phyloP scores from a whole-genome alignment of 2,797 vertebrate species.

The Gephyroberyx darwinii region DNA sequence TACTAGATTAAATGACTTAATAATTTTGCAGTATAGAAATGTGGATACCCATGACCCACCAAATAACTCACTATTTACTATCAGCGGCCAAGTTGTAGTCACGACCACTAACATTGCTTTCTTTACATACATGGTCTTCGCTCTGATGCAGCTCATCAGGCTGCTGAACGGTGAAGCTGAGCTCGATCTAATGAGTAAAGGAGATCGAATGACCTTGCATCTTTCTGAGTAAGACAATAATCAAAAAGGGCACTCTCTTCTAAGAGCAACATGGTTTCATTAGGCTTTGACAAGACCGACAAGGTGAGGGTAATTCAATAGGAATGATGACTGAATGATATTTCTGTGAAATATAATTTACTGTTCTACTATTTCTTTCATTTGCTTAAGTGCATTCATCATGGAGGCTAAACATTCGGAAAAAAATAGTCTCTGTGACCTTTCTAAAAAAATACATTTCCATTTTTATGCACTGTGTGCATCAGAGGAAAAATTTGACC shows the following conservation, averaged over 20 bases:
- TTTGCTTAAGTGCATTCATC: slow-evolving; percentile 24
- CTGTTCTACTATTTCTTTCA: slow-evolving; percentile 24
- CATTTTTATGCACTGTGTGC: too few relatives aligned
- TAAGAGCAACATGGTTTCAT: not conserved
- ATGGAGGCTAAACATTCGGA: slow-evolving; percentile 27
- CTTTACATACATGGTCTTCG: not conserved
- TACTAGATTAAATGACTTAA: too few relatives aligned
- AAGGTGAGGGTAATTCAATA: not conserved
- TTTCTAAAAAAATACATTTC: slow-evolving; percentile 11
- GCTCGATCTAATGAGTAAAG: slow-evolving; percentile 4
- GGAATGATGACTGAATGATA: not conserved
- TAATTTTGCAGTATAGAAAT: too few relatives aligned
- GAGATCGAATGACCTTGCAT: not conserved
- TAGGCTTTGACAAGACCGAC: not conserved
- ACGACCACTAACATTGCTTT: slow-evolving; percentile 4
- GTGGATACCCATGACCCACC: not conserved
- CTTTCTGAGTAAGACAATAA: not conserved
- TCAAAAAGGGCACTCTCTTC: not conserved
- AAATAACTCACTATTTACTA: not conserved
- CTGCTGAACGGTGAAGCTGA: not conserved
- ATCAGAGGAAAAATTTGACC: too few relatives aligned
- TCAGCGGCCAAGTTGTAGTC: not conserved
- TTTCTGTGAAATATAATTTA: slow-evolving; percentile 5
- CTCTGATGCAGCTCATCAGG: slow-evolving; percentile 9
- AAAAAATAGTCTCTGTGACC: slow-evolving; percentile 36